Base-by-base conservation (phyloP, 2,113 vertebrate genomes). In the Rhinolophus ferrumequinum region DNA sequence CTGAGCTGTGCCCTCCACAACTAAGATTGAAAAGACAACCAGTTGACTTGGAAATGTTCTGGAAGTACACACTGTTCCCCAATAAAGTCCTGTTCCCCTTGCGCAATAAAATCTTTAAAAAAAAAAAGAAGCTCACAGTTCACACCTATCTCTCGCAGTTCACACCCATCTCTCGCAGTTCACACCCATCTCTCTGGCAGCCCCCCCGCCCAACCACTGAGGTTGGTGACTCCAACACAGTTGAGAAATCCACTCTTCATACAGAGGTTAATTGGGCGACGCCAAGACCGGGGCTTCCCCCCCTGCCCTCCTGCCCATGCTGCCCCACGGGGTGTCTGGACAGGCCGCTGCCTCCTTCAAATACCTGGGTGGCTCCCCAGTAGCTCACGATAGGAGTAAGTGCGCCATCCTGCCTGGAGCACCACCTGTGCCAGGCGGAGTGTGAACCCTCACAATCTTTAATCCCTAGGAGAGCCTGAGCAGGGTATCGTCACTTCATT, bases 401-500 rank as follows among this genome's bases (percentile, higher is more conserved):
- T 30, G 1, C 24, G 1, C 1, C 0, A 1, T 12, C 28, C 60
- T 2, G 30, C 5, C 30, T 80, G 3, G 26, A 62, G 60, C 26
- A 19, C 52, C 12, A 3, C 8, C 47, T 33, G 76, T 2, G 47
- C 66, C 26, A 3, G 69, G 44, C 1, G 0, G 69, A 19, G 30
- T 3, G 0, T 11, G 3, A 13, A 3, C 2, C 62, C 35, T 16
- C 14, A 4, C 5, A 12, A 7, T 22, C 58, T 56, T 44, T 10
- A 16, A 26, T 6, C 33, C 44, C 30, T 2, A 1, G 12, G 19
- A 56, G 21, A 15, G 16, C 5, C n/a, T 1, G 10, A n/a, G 35
- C 28, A 30, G 41, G 44, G 12, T 11, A 0, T 4, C 21, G 8
- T 26, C n/a, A 12, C 13, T 54, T 14, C 22, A 15, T 12, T 70